These are phyloP conservation scores for Columba livia DNA, from an alignment of 2,113 vertebrate genomes.

Conservation along the genomic window DNA sequence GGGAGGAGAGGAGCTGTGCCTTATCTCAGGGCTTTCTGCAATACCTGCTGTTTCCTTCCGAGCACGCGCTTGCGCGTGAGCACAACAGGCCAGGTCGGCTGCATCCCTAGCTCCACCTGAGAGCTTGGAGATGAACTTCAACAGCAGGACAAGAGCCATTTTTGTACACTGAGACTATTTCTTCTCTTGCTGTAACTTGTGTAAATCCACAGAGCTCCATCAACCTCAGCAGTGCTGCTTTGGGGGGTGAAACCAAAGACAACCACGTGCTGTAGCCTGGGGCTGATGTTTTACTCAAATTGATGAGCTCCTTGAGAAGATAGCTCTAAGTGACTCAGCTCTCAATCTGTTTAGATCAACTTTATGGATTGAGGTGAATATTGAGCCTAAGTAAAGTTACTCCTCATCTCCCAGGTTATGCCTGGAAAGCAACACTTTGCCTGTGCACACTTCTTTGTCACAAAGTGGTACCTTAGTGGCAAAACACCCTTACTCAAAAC, in stretches of 20 bases:
- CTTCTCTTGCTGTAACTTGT: not conserved
- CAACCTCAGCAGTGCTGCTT: not conserved
- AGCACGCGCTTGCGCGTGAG: fast-evolving
- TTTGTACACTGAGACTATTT: not conserved
- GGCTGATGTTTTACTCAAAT: not conserved
- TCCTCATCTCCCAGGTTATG: not conserved
- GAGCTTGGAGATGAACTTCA: not conserved
- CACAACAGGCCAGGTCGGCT: not conserved
- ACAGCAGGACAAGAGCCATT: not conserved
- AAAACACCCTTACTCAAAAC: not conserved
- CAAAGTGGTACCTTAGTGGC: not conserved
- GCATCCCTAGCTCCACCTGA: not conserved
- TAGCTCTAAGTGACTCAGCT: slow-evolving; percentile 46
- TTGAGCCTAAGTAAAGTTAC: slow-evolving; percentile 2
- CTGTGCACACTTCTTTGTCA: not conserved
- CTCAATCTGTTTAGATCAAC: slow-evolving; percentile 19
- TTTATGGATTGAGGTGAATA: not conserved
- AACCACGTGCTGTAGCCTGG: not conserved
- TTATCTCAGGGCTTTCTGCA: not conserved
- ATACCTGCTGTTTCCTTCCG: not conserved
- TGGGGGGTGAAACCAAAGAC: not conserved
- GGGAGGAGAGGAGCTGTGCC: not conserved
- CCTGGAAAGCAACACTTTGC: not conserved
- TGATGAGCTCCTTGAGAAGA: slow-evolving; percentile 17
- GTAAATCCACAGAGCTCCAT: not conserved